phyloP scores from a whole-genome alignment of 1,140 invertebrate genomes.

The Drosophila punjabiensis region DNA sequence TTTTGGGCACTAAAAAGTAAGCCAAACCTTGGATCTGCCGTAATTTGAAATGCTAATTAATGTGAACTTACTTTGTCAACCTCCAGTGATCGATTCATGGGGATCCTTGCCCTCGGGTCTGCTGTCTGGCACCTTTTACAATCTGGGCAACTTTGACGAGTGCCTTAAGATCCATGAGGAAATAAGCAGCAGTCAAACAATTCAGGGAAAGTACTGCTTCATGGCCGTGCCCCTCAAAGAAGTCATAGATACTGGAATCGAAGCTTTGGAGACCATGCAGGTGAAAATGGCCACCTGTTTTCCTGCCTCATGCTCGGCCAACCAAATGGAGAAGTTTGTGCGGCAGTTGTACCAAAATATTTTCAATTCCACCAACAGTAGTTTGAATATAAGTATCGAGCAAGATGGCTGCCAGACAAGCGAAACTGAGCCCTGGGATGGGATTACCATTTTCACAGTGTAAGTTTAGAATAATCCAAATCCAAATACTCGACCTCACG shows the following conservation, averaged over 20 bases:
- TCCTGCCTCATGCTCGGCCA: slow-evolving; percentile 21
- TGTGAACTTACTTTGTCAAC: neutral
- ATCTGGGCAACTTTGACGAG: slow-evolving; percentile 65
- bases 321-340: slow-evolving; percentile 2
- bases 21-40: neutral
- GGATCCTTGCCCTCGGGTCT: slow-evolving; percentile 35
- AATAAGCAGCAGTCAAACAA: slow-evolving; percentile 14
- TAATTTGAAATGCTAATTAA: neutral
- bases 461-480: slow-evolving; percentile 15
- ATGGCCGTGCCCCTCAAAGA: slow-evolving; percentile 10
- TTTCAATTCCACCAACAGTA: neutral
- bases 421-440: slow-evolving; percentile 19
- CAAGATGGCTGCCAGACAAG: slow-evolving; percentile 18
- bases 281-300: slow-evolving; percentile 31
- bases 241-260: neutral
- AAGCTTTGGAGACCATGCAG: neutral
- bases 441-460: slow-evolving; percentile 57
- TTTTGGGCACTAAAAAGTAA: slow-evolving; percentile 34
- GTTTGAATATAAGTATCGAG: neutral
- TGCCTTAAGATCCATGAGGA: slow-evolving; percentile 35
- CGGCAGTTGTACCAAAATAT: neutral
- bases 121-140: slow-evolving; percentile 19
- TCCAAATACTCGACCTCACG: neutral
- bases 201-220: slow-evolving; percentile 56
- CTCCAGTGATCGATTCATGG: slow-evolving; percentile 66